Percentiles rank a stretch among this genome's conserved stretches.
Evolutionary conservation across 2,113 vertebrate genomes (phyloP).

Genomic region (Rana temporaria): DNA sequence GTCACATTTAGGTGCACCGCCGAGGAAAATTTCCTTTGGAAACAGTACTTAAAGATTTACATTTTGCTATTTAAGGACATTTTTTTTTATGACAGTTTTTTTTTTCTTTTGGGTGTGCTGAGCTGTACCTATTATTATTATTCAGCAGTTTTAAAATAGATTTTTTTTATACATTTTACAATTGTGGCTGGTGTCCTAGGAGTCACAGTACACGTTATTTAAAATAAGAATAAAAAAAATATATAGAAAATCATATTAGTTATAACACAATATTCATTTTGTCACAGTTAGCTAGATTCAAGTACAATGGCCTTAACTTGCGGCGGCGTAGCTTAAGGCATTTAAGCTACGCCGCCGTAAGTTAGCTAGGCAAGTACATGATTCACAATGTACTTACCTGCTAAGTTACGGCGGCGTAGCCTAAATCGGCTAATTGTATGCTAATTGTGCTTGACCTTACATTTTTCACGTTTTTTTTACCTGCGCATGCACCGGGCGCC

Average conservation of each 20-base stretch:
- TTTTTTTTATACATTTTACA: neutral
- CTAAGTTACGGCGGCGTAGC: too few relatives aligned
- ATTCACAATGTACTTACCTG: too few relatives aligned
- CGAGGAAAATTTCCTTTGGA: neutral
- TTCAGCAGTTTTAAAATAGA: slow-evolving; percentile 12
- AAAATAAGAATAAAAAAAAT: neutral
- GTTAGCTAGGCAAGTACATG: too few relatives aligned
- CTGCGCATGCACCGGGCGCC: too few relatives aligned
- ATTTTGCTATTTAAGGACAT: slow-evolving; percentile 1
- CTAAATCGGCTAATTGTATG: too few relatives aligned
- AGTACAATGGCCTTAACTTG: too few relatives aligned
- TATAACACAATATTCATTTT: too few relatives aligned
- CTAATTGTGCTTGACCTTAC: too few relatives aligned
- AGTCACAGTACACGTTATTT: neutral
- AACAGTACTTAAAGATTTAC: neutral
- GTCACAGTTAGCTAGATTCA: too few relatives aligned
- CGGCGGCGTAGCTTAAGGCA: too few relatives aligned
- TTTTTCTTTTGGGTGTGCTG: neutral
- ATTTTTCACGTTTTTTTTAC: too few relatives aligned
- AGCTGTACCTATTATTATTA: neutral
- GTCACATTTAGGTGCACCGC: neutral
- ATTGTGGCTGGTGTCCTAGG: neutral
- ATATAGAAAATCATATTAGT: neutral
- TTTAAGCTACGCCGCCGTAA: too few relatives aligned
- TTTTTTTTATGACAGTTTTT: neutral